Percentiles rank a stretch among this genome's conserved stretches.
Evolutionary conservation across 64 coral and sea anemone genomes (phyloP).

Genomic region (Actinia equina): DNA sequence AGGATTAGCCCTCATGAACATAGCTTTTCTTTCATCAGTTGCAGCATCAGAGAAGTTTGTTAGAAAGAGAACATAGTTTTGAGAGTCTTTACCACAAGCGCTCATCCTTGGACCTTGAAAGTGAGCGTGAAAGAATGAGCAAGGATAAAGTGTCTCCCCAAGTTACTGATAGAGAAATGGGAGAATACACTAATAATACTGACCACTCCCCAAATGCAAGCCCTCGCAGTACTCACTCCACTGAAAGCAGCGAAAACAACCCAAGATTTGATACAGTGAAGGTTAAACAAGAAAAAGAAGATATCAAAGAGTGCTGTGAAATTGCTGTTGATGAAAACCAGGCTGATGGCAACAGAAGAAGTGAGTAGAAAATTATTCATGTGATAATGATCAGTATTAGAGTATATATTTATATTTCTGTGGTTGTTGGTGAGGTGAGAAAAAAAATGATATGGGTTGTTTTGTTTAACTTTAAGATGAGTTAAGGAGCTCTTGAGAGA

Average conservation of each 20-base stretch:
- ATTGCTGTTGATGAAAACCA: conserved; percentile 20
- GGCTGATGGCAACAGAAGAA: background rate
- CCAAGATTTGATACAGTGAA: conserved; percentile 32
- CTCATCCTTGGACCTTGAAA: conserved; percentile 49
- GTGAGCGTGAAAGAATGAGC: conserved; percentile 32
- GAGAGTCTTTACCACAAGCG: conserved; percentile 64
- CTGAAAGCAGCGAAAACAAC: conserved; percentile 26
- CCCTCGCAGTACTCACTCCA: conserved; percentile 48
- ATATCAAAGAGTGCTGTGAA: conserved; percentile 50
- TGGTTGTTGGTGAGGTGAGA: background rate
- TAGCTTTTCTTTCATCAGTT: conserved; percentile 74
- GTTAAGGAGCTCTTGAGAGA: conserved; percentile 13
- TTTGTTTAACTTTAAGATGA: background rate
- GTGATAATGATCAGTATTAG: background rate
- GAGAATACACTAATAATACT: conserved; percentile 30
- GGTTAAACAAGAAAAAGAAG: conserved; percentile 69
- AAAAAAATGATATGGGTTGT: background rate
- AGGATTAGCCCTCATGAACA: conserved; percentile 81
- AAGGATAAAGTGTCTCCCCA: conserved; percentile 69
- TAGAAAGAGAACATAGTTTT: conserved; percentile 71
- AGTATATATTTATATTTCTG: background rate
- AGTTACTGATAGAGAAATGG: conserved; percentile 46
- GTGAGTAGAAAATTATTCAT: conserved; percentile 9
- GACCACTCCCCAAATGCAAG: conserved; percentile 53
- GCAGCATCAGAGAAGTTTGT: conserved; percentile 71